Conservation (phyloP, 2,797 vertebrate genomes). For the Oreochromis mossambicus region DNA sequence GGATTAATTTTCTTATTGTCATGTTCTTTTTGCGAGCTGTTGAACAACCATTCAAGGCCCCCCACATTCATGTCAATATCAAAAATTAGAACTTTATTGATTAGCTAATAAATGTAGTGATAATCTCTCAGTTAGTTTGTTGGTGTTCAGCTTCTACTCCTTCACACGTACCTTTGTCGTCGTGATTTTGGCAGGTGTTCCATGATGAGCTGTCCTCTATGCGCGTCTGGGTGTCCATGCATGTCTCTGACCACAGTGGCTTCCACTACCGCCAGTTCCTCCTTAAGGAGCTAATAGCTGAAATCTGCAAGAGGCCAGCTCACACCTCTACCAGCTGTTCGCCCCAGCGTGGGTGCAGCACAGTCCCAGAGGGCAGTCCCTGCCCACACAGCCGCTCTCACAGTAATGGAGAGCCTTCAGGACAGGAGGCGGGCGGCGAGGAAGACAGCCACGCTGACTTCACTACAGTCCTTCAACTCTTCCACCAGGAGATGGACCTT, state of each 20-base stretch:
- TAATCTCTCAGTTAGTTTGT: accelerated
- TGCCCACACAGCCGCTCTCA: conserved; percentile 31
- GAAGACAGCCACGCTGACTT: conserved; percentile 47
- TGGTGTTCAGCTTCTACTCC: not conserved
- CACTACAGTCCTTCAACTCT: conserved; percentile 60
- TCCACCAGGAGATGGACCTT: conserved; percentile 89
- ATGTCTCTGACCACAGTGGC: conserved; percentile 97
- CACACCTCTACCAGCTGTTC: not conserved
- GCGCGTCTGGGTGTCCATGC: conserved; percentile 91
- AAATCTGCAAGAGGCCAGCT: conserved; percentile 56
- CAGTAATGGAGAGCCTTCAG: conserved; percentile 71
- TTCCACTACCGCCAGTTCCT: conserved; percentile 98
- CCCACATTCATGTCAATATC: not conserved
- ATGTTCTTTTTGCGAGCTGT: not conserved
- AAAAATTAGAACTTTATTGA: not conserved
- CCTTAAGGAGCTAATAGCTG: conserved; percentile 82
- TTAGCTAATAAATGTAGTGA: not conserved
- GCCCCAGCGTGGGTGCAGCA: conserved; percentile 21
- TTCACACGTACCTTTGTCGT: not conserved
- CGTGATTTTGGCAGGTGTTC: conserved; percentile 77
- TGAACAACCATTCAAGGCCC: not conserved
- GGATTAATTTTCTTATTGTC: not conserved
- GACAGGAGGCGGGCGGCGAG: not conserved
- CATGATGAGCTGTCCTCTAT: conserved; percentile 90
- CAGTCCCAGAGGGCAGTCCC: conserved; percentile 34